A percentile compares a stretch with the other conserved stretches of the same genome.
Conservation (phyloP, 2,888 invertebrate genomes). For the Sinohyriopsis cumingii region DNA sequence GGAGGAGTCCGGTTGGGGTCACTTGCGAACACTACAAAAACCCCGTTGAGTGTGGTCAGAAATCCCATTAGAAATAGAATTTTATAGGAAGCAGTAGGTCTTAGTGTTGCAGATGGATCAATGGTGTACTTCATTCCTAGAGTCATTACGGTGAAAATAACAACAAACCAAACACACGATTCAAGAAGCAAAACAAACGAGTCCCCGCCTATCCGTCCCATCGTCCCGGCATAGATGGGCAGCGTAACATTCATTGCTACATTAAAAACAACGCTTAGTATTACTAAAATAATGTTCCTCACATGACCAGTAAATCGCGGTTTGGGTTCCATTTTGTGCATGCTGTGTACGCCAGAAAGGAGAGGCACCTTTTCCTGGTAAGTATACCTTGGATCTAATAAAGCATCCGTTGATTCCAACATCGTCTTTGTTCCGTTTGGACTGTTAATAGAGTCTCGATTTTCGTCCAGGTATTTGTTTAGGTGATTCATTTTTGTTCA, state of each 20-base stretch:
- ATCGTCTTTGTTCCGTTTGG: too few relatives aligned
- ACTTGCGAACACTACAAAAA: conserved; percentile 48
- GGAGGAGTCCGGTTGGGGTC: conserved; percentile 45
- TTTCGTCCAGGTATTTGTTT: too few relatives aligned
- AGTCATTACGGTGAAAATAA: conserved; percentile 36
- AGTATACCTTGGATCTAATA: too few relatives aligned
- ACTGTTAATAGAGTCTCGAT: too few relatives aligned
- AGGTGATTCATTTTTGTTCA: too few relatives aligned
- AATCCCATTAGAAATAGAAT: conserved; percentile 41
- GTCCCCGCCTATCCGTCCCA: conserved; percentile 38
- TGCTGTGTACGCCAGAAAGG: too few relatives aligned
- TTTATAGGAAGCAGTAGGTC: conserved; percentile 29
- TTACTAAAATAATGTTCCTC: conserved; percentile 25
- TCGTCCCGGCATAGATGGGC: conserved; percentile 46
- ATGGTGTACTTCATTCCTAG: conserved; percentile 28
- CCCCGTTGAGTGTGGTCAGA: conserved; percentile 42
- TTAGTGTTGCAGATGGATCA: conserved; percentile 22
- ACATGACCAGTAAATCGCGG: conserved; percentile 13
- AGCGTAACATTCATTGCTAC: conserved; percentile 42
- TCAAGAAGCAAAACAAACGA: conserved; percentile 37
- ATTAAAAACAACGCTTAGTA: conserved; percentile 37
- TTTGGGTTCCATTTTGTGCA: conserved; percentile 2
- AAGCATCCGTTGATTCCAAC: too few relatives aligned
- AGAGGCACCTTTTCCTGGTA: too few relatives aligned
- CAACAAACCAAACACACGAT: conserved; percentile 26